These are phyloP conservation scores for Chlorodrepanis virens DNA, from an alignment of 2,113 vertebrate genomes.

Conservation along the genomic window DNA sequence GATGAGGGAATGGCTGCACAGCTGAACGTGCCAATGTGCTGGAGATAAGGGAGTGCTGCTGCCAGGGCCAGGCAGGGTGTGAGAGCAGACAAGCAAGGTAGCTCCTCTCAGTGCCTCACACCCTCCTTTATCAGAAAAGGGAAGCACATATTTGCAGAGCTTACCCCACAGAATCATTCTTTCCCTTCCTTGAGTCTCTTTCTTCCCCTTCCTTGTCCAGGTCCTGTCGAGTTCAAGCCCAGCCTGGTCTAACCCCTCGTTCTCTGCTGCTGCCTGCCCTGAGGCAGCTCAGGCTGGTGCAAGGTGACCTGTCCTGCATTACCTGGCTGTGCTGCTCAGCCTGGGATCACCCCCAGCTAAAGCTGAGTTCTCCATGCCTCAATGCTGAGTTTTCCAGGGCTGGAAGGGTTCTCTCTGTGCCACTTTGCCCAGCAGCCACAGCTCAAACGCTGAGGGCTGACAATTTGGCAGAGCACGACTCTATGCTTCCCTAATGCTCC, in stretches of 20 bases:
- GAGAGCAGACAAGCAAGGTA: background rate
- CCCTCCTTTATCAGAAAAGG: background rate
- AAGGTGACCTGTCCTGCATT: background rate
- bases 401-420: background rate
- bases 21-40: background rate
- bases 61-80: background rate
- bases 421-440: background rate
- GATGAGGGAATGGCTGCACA: background rate
- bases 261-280: background rate
- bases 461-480: background rate
- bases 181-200: background rate
- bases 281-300: background rate
- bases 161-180: background rate
- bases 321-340: background rate
- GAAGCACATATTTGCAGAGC: constrained; percentile 1
- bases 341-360: background rate
- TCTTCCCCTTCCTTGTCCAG: background rate
- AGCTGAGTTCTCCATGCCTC: background rate
- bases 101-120: background rate
- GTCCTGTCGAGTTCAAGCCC: background rate
- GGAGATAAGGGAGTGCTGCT: background rate
- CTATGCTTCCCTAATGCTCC: background rate
- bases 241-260: background rate
- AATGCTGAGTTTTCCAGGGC: background rate
- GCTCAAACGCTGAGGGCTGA: background rate